Base-by-base conservation (phyloP, 2,113 vertebrate species). In the Melanocharis versteri region DNA sequence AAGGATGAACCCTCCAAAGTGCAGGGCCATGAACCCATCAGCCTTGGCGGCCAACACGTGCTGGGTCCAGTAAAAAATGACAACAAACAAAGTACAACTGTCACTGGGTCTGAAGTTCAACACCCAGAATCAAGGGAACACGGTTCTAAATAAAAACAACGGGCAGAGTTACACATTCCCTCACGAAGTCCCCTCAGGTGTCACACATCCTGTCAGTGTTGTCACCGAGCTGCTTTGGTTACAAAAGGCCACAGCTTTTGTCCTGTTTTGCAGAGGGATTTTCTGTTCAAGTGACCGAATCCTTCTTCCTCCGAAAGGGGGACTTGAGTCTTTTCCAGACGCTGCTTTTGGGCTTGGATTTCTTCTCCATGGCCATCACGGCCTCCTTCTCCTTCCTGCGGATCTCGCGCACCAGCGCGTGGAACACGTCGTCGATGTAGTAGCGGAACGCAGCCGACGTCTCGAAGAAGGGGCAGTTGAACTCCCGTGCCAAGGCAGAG, bases 391-490 rank as follows among this genome's bases (percentile, higher is more conserved):
- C 99, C 37, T 98, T 98, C 83, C 98, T 89, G 8, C 98, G 98
- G 73, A 99, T 99, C 94, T 99, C 98, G 7, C 99, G 97, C 64
- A 99, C 99, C 2, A 99, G 98, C 2, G 98, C 98, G 2, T 98
- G 98, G 61, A 99, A 99, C 0, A 99, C 98, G 1, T 99, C 99
- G 3, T 99, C 99, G 2, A 99, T 99, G 80, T 98, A 99, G 39
- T 98, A 98, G 9, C 99, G 98, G 47, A 97, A 98, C 0, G 98
- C 99, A 1, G 99, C 99, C 0, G 99, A 99, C 0, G 99, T 99
- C 86, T 99, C 99, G 2, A 99, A 99, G 62, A 99, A 99, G 4
- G 98, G 99, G 69, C 99, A 99, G 95, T 72, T 98, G 95, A 99
- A 99, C 18, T 99, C 99, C 15, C 98, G 90, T 0, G 99, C 98